These are phyloP conservation scores for Sanderia malayensis DNA, from an alignment of 30 jellyfish, hydroid and myxozoan species.

Conservation along the genomic window DNA sequence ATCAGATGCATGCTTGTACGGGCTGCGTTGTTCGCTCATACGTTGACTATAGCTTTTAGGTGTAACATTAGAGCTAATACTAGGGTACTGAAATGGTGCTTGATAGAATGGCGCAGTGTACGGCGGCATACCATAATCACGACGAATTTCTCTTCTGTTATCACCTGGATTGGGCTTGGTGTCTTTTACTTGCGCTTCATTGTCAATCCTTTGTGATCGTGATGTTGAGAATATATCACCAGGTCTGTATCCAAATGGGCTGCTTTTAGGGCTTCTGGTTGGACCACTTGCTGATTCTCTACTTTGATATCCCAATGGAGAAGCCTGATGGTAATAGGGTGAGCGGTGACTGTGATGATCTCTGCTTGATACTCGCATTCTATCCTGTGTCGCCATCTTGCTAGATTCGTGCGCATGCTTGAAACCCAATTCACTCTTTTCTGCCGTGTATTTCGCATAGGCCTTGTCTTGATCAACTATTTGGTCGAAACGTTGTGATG, in stretches of 20 bases:
- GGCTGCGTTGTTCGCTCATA: constrained; percentile 63
- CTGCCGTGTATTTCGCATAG: constrained; percentile 31
- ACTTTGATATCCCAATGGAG: constrained; percentile 56
- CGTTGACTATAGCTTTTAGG: constrained; percentile 29
- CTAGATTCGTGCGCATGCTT: constrained; percentile 40
- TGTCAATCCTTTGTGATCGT: constrained; percentile 41
- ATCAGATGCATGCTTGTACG: constrained; percentile 53
- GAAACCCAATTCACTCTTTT: constrained; percentile 25
- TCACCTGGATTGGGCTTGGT: constrained; percentile 45
- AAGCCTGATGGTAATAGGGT: constrained; percentile 56
- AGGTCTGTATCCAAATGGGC: constrained; percentile 44
- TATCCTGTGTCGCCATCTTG: constrained; percentile 50
- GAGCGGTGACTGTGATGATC: constrained; percentile 64
- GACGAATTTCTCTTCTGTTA: constrained; percentile 32
- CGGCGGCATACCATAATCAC: constrained; percentile 40
- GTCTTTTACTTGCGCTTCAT: constrained; percentile 32
- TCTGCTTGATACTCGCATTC: constrained; percentile 53
- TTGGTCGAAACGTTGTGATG: constrained; percentile 56
- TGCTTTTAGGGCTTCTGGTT: constrained; percentile 41
- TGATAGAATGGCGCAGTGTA: constrained; percentile 39
- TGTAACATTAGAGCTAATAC: constrained; percentile 15
- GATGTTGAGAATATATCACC: constrained; percentile 50
- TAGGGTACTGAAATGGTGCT: constrained; percentile 39
- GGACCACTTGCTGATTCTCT: constrained; percentile 29
- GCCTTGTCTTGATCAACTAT: constrained; percentile 39